A percentile compares a stretch with the other conserved stretches of the same genome.
Evolutionary conservation across 2,888 invertebrate genomes (phyloP).

Genomic region (Hydrotaea cyrtoneurina): DNA sequence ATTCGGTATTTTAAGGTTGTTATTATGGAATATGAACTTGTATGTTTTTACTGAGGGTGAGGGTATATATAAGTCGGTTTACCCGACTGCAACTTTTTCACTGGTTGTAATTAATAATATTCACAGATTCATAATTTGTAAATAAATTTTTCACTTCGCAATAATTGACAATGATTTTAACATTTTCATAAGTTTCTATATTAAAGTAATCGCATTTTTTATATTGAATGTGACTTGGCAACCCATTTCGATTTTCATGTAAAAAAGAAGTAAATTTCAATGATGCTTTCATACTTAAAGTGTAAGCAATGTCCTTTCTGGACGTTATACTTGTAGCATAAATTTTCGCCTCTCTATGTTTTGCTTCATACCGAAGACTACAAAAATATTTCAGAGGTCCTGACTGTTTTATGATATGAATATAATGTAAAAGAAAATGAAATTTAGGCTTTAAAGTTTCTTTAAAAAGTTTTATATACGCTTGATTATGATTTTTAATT

Average conservation of each 20-base stretch:
- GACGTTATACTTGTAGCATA: slow-evolving; percentile 34
- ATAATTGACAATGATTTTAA: not conserved
- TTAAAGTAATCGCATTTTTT: not conserved
- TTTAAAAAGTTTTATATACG: slow-evolving; percentile 22
- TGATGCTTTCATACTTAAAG: slow-evolving; percentile 7
- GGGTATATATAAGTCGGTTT: too few species aligned
- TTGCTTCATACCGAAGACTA: slow-evolving; percentile 27
- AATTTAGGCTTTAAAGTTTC: slow-evolving; percentile 7
- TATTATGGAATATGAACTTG: too few species aligned
- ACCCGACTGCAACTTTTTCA: too few species aligned
- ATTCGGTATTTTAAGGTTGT: too few species aligned
- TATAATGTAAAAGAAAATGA: slow-evolving; percentile 36
- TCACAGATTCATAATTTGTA: slow-evolving; percentile 3
- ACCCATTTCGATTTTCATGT: slow-evolving; percentile 1
- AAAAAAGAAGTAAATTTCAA: slow-evolving; percentile 30
- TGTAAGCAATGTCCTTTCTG: slow-evolving; percentile 8
- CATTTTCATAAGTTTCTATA: not conserved
- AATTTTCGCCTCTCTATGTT: slow-evolving; percentile 33
- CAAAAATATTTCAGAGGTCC: slow-evolving; percentile 33
- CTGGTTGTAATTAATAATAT: slow-evolving; percentile 7
- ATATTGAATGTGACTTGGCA: slow-evolving; percentile 12
- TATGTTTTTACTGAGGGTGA: too few species aligned
- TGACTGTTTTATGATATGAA: slow-evolving; percentile 25
- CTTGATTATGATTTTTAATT: slow-evolving; percentile 20
- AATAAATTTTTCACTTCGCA: not conserved